Evolutionary conservation across 1,140 invertebrate species (phyloP), one percentile per base, ranked within the genome.

Genomic region (Cepaea nemoralis): DNA sequence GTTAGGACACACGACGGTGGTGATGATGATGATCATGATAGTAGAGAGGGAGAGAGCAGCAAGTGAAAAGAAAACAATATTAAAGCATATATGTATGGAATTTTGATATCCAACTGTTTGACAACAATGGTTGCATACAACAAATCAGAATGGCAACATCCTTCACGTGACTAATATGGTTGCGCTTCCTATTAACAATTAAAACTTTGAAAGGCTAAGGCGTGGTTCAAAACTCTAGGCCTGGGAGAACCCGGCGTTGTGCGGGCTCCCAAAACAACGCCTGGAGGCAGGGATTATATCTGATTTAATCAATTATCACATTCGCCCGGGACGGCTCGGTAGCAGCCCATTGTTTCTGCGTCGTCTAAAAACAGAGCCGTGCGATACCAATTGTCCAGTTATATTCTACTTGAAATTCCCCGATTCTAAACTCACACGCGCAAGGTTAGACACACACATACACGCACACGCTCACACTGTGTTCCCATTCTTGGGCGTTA

Each of bases 261-360:
- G 59, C 59, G 59, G 27, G 59, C 59, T 31, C 16, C n/a, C n/a
- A 27, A 27, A 31, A 63, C n/a, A 27, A 27, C 22, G 27, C 59
- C n/a, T 31, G 27, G 59, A 63, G 59, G 59, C 59, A 31, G 5
- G 27, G 59, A 63, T 63, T 63, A 63, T 63, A 63, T 6, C 16
- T 63, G 59, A 63, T 63, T 63, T 63, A 63, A 63, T 63, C 59
- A 63, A 63, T 63, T 63, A 63, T 63, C 33, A 31, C 59, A 63
- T 63, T 31, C 59, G 59, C 33, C 16, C 6, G n/a, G 59, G 59
- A 27, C n/a, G 33, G 59, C 27, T 63, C 27, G 27, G n/a, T 63
- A 63, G 1, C 59, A 5, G 5, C 6, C 59, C 59, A 63, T 63
- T 63, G 59, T 63, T 63, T 63, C 59, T 63, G 59, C n/a, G n/a